Percentiles rank a stretch among this genome's conserved stretches.
These are phyloP conservation scores for Xylocopa sonorina DNA, from an alignment of 1,140 invertebrate genomes.

Conservation along the genomic window DNA sequence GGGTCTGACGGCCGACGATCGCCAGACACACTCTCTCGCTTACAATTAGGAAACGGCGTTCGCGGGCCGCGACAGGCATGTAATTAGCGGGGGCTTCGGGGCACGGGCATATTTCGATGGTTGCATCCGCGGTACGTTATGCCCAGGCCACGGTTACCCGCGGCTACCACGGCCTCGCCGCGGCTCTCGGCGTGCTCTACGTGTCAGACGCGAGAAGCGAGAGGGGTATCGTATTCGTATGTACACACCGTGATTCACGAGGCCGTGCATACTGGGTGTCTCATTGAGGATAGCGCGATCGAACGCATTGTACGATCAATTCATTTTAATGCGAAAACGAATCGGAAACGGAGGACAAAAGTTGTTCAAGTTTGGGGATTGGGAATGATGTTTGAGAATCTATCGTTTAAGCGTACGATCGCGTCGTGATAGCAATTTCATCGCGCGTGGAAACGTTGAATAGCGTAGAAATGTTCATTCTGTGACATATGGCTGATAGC, in stretches of 20 bases:
- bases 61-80: slow-evolving; percentile 60
- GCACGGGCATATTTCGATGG: slow-evolving; percentile 57
- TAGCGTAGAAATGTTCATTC: no score
- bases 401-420: no score
- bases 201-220: background rate
- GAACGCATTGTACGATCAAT: no score
- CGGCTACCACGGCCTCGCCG: slow-evolving; percentile 32
- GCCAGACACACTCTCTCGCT: slow-evolving; percentile 13
- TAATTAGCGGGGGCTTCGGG: slow-evolving; percentile 63
- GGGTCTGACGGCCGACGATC: slow-evolving; percentile 16
- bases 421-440: no score
- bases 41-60: slow-evolving; percentile 58
- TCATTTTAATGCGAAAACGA: no score
- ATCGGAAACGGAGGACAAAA: no score
- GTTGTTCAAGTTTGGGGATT: no score
- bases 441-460: no score
- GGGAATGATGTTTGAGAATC: no score
- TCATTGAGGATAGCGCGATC: no score
- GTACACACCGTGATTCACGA: slow-evolving; percentile 16
- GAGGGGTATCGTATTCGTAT: slow-evolving; percentile 1
- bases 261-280: no score
- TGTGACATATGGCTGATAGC: no score
- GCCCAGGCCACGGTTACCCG: slow-evolving; percentile 36
- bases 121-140: slow-evolving; percentile 39
- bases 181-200: background rate